Evolutionary conservation across 1,140 invertebrate species (phyloP).

Genomic region (Neotoxoptera formosana): DNA sequence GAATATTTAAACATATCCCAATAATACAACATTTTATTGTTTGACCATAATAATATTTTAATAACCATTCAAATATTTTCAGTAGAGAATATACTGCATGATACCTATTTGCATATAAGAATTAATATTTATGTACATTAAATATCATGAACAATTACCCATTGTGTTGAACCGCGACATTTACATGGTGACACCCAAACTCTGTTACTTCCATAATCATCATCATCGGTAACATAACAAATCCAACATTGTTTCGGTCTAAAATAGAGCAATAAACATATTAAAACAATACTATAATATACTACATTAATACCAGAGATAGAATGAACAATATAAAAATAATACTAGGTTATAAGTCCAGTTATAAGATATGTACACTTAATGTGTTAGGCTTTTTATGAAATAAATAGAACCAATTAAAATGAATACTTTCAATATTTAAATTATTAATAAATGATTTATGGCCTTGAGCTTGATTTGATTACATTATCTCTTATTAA

Average conservation of each 20-base stretch:
- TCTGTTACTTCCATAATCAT: conserved; percentile 72
- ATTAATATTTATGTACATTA: neutral
- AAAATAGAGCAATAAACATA: neutral
- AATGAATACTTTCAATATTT: neutral
- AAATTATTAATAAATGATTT: conserved; percentile 8
- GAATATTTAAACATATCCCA: neutral
- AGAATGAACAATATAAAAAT: neutral
- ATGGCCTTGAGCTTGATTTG: neutral
- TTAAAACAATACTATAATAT: neutral
- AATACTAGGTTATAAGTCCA: neutral
- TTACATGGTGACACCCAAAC: conserved; percentile 94
- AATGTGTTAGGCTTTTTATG: neutral
- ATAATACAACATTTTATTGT: neutral
- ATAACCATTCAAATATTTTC: neutral
- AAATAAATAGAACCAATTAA: neutral
- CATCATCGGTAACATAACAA: conserved; percentile 95
- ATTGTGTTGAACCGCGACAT: conserved; percentile 94
- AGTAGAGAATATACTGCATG: neutral
- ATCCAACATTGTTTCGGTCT: conserved; percentile 86
- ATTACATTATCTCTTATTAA: neutral
- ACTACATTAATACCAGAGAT: neutral
- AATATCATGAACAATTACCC: conserved; percentile 67
- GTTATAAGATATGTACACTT: neutral
- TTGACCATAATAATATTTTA: neutral
- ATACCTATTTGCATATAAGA: neutral